A percentile compares a stretch with the other conserved stretches of the same genome.
Conservation (phyloP, 2,797 vertebrate species). For the Eupleurogrammus muticus region DNA sequence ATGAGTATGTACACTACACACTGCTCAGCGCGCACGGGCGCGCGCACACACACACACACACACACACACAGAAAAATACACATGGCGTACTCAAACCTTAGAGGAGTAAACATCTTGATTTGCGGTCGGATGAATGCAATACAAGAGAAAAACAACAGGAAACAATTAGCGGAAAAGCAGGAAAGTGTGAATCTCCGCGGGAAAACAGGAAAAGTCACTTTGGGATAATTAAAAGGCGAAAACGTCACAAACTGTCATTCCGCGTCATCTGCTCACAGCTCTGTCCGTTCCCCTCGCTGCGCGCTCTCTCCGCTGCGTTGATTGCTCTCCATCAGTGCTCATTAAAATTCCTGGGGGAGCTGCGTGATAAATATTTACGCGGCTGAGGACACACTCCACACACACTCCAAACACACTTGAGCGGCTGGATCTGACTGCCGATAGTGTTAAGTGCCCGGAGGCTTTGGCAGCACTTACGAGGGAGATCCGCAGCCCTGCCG, state of each 20-base stretch:
- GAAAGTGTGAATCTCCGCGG: constrained; percentile 36
- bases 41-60: constrained; percentile 15
- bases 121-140: neutral
- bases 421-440: constrained; percentile 64
- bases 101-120: constrained; percentile 14
- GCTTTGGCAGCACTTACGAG: constrained; percentile 42
- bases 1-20: constrained; percentile 48
- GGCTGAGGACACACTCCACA: constrained; percentile 77
- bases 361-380: constrained; percentile 79
- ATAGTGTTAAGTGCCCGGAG: constrained; percentile 71
- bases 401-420: constrained; percentile 77
- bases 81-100: constrained; percentile 3
- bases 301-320: constrained; percentile 46
- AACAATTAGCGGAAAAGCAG: constrained; percentile 41
- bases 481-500: constrained; percentile 34
- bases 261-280: constrained; percentile 4
- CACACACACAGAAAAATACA: constrained; percentile 16
- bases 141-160: constrained; percentile 10
- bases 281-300: neutral
- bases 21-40: constrained; percentile 7
- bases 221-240: constrained; percentile 30
- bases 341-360: constrained; percentile 79
- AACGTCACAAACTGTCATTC: constrained; percentile 39
- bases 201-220: constrained; percentile 24
- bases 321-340: constrained; percentile 76